Evolutionary conservation across 1,140 invertebrate genomes (phyloP).

Genomic region (Aphidius ervi): DNA sequence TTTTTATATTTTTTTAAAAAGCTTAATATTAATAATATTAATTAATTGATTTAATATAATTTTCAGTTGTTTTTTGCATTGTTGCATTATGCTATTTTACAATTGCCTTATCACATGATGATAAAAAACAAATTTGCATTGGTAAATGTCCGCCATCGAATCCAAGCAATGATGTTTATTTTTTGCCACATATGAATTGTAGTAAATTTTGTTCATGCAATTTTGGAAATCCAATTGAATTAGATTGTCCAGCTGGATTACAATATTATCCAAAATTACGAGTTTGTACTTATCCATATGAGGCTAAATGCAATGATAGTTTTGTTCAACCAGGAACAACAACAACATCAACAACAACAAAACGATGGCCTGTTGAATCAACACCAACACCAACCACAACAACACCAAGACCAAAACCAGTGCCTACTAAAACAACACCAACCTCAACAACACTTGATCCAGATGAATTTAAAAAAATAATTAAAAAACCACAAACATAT

Average conservation of each 20-base stretch:
- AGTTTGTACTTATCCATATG: not conserved
- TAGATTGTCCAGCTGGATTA: not conserved
- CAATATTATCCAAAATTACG: not conserved
- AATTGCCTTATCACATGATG: not conserved
- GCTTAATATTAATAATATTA: too few species aligned
- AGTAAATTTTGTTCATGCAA: not conserved
- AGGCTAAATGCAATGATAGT: not conserved
- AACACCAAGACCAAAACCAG: not conserved
- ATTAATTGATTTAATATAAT: too few species aligned
- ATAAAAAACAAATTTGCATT: not conserved
- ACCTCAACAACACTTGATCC: not conserved
- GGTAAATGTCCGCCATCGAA: not conserved
- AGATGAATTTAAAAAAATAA: too few species aligned
- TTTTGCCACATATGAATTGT: not conserved
- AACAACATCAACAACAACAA: not conserved
- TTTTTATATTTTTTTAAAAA: too few species aligned
- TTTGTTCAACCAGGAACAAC: not conserved
- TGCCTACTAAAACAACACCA: not conserved
- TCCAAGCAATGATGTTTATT: slow-evolving; percentile 6
- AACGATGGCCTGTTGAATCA: not conserved
- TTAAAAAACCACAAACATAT: too few species aligned
- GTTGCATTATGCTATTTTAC: too few species aligned
- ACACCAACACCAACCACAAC: not conserved
- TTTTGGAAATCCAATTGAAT: not conserved
- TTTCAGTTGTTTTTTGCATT: too few species aligned